A percentile compares a stretch with the other conserved stretches of the same genome.
These are phyloP conservation scores for Escarpia spicata DNA, from an alignment of 2,888 invertebrate species.

Conservation along the genomic window DNA sequence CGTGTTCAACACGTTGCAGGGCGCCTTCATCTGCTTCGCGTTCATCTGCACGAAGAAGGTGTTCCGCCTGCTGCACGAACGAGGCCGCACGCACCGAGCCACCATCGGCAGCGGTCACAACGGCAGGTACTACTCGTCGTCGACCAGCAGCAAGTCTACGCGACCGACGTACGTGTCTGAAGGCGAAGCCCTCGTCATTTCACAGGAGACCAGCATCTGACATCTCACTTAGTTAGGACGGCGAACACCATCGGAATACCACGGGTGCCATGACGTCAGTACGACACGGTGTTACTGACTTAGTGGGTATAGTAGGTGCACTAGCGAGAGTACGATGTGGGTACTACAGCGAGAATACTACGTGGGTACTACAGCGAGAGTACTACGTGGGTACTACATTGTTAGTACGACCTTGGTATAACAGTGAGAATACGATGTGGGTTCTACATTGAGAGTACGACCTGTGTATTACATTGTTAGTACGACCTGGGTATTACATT, in stretches of 20 bases:
- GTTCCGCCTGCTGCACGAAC: slow-evolving; percentile 32
- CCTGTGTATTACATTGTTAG: too few relatives aligned
- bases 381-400: too few relatives aligned
- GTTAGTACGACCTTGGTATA: too few relatives aligned
- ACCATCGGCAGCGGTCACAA: not conserved
- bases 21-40: slow-evolving; percentile 69
- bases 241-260: not conserved
- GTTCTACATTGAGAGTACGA: too few relatives aligned
- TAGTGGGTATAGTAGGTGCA: not conserved
- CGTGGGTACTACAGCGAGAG: too few relatives aligned
- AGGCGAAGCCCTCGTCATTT: not conserved
- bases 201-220: slow-evolving; percentile 10
- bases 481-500: too few relatives aligned
- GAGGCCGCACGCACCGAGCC: not conserved
- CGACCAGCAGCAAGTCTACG: not conserved
- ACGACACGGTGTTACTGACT: not conserved
- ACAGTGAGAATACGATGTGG: too few relatives aligned
- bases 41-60: slow-evolving; percentile 58
- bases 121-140: slow-evolving; percentile 3
- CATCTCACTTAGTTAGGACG: not conserved
- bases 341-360: too few relatives aligned
- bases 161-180: not conserved
- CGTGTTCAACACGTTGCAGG: slow-evolving; percentile 68
- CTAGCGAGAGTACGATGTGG: too few relatives aligned
- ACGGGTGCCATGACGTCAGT: not conserved